These are phyloP conservation scores for Apodemia mormo DNA, from an alignment of 2,888 invertebrate genomes.

Conservation along the genomic window DNA sequence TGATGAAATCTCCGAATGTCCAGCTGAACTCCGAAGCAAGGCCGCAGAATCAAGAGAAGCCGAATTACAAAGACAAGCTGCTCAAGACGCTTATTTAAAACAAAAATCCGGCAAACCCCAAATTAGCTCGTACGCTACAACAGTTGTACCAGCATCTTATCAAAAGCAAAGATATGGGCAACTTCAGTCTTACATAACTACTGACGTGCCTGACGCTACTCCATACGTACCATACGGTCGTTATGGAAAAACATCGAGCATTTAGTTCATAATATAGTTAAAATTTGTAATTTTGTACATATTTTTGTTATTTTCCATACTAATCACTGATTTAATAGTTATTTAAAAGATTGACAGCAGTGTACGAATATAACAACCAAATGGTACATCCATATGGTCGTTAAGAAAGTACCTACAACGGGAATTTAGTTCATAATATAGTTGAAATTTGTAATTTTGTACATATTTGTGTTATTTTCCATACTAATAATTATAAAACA, in stretches of 20 bases:
- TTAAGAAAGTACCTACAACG: slow-evolving; percentile 14
- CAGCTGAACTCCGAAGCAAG: slow-evolving; percentile 55
- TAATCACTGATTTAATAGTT: not conserved
- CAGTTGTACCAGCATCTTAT: not conserved
- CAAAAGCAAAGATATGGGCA: not conserved
- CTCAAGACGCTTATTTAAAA: slow-evolving; percentile 49
- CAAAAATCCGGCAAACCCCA: slow-evolving; percentile 21
- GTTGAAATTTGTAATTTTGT: slow-evolving; percentile 14
- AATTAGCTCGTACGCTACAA: not conserved
- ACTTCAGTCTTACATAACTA: not conserved
- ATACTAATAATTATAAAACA: not conserved
- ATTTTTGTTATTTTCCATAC: not conserved
- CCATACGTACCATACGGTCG: slow-evolving; percentile 4
- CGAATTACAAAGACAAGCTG: slow-evolving; percentile 53
- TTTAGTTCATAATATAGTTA: slow-evolving; percentile 9
- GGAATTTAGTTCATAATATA: slow-evolving; percentile 16
- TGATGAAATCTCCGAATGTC: slow-evolving; percentile 89
- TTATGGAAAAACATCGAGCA: slow-evolving; percentile 19
- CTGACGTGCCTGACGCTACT: not conserved
- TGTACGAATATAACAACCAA: slow-evolving; percentile 31
- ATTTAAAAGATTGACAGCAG: not conserved
- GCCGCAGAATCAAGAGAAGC: slow-evolving; percentile 57
- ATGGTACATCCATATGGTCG: not conserved
- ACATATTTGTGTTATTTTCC: not conserved
- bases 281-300: slow-evolving; percentile 14